A percentile compares a stretch with the other conserved stretches of the same genome.
phyloP scores from a whole-genome alignment of 2,797 vertebrate genomes.

The Parotocinclus haroldoi region DNA sequence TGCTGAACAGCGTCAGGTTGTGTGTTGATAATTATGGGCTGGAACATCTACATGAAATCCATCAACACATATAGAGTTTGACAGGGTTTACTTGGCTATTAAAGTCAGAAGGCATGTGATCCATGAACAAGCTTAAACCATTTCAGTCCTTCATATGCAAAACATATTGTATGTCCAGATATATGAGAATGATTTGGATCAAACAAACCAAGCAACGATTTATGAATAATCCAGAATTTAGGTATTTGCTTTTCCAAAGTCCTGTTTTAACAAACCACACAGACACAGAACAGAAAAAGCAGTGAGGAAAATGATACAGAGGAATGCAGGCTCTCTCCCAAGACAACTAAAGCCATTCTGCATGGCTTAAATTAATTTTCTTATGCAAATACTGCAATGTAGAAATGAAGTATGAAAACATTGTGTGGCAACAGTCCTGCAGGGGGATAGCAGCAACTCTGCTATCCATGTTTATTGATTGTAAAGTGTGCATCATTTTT shows the following conservation, averaged over 20 bases:
- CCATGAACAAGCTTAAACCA: too few species aligned
- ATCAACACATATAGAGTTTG: too few species aligned
- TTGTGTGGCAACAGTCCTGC: background rate
- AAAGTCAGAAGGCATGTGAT: too few species aligned
- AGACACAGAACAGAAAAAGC: background rate
- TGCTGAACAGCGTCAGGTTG: too few species aligned
- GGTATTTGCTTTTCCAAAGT: conserved; percentile 1
- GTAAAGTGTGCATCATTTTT: too few species aligned
- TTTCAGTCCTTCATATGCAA: background rate
- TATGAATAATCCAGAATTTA: background rate
- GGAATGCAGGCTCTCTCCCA: background rate
- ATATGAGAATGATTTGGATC: too few species aligned
- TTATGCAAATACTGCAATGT: background rate
- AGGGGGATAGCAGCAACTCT: too few species aligned
- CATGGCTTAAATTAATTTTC: conserved; percentile 13
- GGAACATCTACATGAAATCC: too few species aligned
- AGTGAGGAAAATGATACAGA: background rate
- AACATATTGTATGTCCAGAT: background rate
- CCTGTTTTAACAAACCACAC: conserved; percentile 13
- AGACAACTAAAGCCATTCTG: background rate
- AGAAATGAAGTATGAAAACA: background rate
- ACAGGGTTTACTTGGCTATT: too few species aligned
- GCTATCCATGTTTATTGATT: too few species aligned
- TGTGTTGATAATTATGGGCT: too few species aligned
- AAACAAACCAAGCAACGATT: background rate